Evolutionary conservation across 1,140 invertebrate species (phyloP), one percentile per base, ranked within the genome.

Genomic region (Pachypeltis micranthus): DNA sequence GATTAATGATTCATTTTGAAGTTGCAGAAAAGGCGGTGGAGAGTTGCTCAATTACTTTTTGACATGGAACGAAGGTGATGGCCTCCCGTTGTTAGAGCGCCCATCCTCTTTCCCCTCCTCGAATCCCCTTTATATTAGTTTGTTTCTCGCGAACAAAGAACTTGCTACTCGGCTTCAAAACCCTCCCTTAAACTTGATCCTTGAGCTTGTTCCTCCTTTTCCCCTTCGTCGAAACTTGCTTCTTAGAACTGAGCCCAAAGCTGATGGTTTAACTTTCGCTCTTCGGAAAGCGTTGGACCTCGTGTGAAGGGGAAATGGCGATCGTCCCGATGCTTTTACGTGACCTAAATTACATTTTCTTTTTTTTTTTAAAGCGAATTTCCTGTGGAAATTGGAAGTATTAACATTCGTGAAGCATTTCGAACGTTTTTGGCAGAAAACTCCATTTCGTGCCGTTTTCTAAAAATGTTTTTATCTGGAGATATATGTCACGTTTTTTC

Each of bases 271-370:
- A 54, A 62, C 60, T 47, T 27, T 26, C 14, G 39, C 12, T 16
- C 23, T 51, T 10, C 21, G 12, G 4, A 10, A 51, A 21, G 4
- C 12, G 12, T 4, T 10, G 23, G 23, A 10, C 19, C 47, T 10
- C 23, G 47, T 51, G 23, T 14, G 7, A 10, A 51, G 19, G 47
- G 47, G 47, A 10, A n/a, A n/a, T n/a, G n/a, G n/a, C 47, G 26
- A 51, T 51, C 47, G 7, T 47, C 44, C 24, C 19, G 28, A 62
- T 62, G 54, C 54, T 62, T 54, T 62, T 62, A 62, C 60, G 60
- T 62, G 60, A 62, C 60, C 60, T 21, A 62, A 62, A 62, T 54
- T 62, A 44, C 60, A 62, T 62, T 54, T 47, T 21, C 10, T 29
- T 21, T n/a, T n/a, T 39, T 39, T 39, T 39, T 39, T 51, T 51